Percentiles rank a stretch among this genome's conserved stretches.
phyloP scores from a whole-genome alignment of 2,888 invertebrate species.

The Hylaea fasciaria region DNA sequence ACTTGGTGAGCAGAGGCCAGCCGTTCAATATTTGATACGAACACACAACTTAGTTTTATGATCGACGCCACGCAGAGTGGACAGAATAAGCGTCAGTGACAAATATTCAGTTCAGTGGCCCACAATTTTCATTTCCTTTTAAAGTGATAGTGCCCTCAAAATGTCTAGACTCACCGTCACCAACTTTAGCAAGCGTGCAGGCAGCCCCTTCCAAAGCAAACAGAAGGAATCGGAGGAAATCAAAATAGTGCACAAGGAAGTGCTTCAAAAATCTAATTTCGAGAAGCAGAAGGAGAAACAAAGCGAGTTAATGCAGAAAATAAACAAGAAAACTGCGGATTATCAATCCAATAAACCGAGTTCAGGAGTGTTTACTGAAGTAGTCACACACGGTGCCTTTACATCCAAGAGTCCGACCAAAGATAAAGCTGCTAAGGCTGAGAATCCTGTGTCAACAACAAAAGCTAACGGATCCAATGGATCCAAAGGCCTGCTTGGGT shows the following conservation, averaged over 20 bases:
- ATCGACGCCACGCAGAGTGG: constrained; percentile 65
- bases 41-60: constrained; percentile 66
- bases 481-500: constrained; percentile 71
- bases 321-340: constrained; percentile 74
- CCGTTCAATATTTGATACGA: constrained; percentile 65
- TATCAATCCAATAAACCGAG: constrained; percentile 74
- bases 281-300: constrained; percentile 76
- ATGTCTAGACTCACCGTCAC: constrained; percentile 77
- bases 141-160: constrained; percentile 45
- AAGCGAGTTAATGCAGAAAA: constrained; percentile 70
- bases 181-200: constrained; percentile 65
- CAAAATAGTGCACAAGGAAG: constrained; percentile 65
- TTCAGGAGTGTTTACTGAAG: constrained; percentile 77
- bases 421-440: constrained; percentile 57
- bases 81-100: constrained; percentile 57
- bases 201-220: constrained; percentile 59
- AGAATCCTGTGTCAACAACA: constrained; percentile 49
- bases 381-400: constrained; percentile 77
- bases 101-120: constrained; percentile 64
- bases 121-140: constrained; percentile 58
- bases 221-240: constrained; percentile 42
- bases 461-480: constrained; percentile 54
- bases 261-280: constrained; percentile 65
- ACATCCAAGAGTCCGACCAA: constrained; percentile 64
- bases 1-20: constrained; percentile 69